Percentiles rank a stretch among this genome's conserved stretches.
These are phyloP conservation scores for Eueremaeus valkanovi DNA, from an alignment of 2,888 invertebrate species.

Conservation along the genomic window DNA sequence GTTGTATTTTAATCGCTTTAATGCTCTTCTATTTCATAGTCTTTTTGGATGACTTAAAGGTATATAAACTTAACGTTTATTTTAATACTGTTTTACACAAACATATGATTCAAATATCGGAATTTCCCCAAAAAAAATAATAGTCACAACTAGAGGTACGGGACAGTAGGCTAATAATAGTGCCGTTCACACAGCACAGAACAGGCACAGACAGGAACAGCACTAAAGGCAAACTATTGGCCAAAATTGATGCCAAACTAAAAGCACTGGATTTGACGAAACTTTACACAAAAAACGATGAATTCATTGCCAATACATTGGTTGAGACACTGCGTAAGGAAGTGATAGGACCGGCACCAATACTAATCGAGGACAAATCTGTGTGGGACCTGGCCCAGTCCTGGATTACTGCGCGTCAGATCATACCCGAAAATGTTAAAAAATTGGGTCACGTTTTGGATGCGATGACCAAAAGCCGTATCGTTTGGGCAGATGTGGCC, in stretches of 20 bases:
- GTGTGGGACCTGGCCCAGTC: constrained; percentile 50
- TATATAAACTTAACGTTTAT: not conserved
- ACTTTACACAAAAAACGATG: too few relatives aligned
- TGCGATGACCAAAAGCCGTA: constrained; percentile 50
- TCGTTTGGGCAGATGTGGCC: constrained; percentile 62
- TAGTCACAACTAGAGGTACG: too few relatives aligned
- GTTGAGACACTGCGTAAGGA: too few relatives aligned
- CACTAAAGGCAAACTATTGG: not conserved
- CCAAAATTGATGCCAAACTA: not conserved
- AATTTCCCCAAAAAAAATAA: not conserved
- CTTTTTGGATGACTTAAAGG: not conserved
- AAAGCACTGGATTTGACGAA: not conserved
- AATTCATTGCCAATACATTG: too few relatives aligned
- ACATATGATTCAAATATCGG: not conserved
- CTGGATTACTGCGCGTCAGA: constrained; percentile 51
- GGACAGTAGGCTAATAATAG: too few relatives aligned
- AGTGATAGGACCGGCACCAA: too few relatives aligned
- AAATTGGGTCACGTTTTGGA: constrained; percentile 50
- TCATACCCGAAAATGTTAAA: constrained; percentile 50
- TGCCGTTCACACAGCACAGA: constrained; percentile 27
- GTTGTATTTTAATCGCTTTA: not conserved
- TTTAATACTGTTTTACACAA: not conserved
- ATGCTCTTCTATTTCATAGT: not conserved
- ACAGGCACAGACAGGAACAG: not conserved
- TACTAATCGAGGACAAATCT: too few relatives aligned